Evolutionary conservation across 2,113 vertebrate species (phyloP).

Genomic region (Coturnix japonica): DNA sequence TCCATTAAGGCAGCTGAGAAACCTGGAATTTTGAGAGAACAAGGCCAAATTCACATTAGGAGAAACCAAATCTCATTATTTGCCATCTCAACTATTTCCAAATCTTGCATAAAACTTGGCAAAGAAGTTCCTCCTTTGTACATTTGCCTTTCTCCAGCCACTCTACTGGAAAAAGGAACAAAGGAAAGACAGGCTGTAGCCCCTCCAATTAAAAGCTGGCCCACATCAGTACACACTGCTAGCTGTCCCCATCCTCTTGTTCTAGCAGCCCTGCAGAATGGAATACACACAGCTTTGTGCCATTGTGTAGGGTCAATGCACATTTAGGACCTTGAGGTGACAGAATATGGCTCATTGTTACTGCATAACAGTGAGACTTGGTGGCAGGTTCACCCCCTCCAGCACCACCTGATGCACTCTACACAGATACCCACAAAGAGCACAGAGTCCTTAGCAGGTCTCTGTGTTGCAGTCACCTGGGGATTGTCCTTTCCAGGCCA

Average conservation of each 20-base stretch:
- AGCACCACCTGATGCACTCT: neutral
- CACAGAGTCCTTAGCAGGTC: neutral
- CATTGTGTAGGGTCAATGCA: too few species aligned
- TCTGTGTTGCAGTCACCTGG: neutral
- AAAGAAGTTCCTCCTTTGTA: neutral
- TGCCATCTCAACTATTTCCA: neutral
- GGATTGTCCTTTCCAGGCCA: accelerated
- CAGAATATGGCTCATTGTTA: neutral
- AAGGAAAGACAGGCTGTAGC: accelerated
- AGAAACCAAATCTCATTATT: neutral
- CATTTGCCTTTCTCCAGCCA: neutral
- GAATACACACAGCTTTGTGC: neutral
- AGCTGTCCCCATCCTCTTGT: accelerated
- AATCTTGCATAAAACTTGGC: neutral
- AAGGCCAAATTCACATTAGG: neutral
- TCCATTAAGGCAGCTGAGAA: neutral
- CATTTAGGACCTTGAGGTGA: neutral
- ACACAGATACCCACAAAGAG: neutral
- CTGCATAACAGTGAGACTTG: neutral
- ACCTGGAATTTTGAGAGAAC: neutral
- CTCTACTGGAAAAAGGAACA: neutral
- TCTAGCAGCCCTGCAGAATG: neutral
- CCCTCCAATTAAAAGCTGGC: neutral
- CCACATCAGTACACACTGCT: accelerated
- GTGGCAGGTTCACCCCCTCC: neutral